Conservation (phyloP, 1,140 invertebrate genomes). For the Pseudomyrmex gracilis region DNA sequence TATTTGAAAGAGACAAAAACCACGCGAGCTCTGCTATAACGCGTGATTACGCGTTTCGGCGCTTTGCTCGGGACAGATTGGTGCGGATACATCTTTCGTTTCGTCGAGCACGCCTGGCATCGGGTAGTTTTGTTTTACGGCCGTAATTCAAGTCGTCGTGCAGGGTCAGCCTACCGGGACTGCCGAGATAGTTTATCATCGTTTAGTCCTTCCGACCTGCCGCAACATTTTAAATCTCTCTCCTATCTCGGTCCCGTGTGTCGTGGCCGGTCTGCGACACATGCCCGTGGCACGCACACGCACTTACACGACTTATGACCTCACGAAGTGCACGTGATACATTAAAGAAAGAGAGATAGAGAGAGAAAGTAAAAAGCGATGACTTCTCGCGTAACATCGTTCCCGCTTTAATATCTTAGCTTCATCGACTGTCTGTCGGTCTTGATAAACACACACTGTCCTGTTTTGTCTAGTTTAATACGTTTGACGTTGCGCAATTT, state of each 20-base stretch:
- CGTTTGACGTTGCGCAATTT: no score
- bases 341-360: background rate
- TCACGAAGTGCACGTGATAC: constrained; percentile 1
- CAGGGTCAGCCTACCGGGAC: constrained; percentile 80
- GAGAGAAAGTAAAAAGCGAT: background rate
- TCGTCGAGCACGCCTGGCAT: constrained; percentile 50
- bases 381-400: background rate
- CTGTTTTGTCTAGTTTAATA: background rate
- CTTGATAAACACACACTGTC: background rate
- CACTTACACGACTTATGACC: constrained; percentile 45
- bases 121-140: constrained; percentile 73
- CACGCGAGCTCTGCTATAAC: background rate
- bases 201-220: constrained; percentile 83
- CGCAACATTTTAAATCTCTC: constrained; percentile 85
- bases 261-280: constrained; percentile 60
- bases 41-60: constrained; percentile 42
- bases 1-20: background rate
- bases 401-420: background rate
- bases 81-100: constrained; percentile 48
- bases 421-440: background rate
- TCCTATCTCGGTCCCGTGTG: constrained; percentile 77
- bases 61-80: constrained; percentile 35
- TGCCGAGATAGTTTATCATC: constrained; percentile 84
- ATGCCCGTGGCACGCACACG: constrained; percentile 46
- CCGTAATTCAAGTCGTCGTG: constrained; percentile 80